A percentile compares a stretch with the other conserved stretches of the same genome.
Evolutionary conservation across 2,888 invertebrate species (phyloP).

Genomic region (Reticulitermes lucifugus): DNA sequence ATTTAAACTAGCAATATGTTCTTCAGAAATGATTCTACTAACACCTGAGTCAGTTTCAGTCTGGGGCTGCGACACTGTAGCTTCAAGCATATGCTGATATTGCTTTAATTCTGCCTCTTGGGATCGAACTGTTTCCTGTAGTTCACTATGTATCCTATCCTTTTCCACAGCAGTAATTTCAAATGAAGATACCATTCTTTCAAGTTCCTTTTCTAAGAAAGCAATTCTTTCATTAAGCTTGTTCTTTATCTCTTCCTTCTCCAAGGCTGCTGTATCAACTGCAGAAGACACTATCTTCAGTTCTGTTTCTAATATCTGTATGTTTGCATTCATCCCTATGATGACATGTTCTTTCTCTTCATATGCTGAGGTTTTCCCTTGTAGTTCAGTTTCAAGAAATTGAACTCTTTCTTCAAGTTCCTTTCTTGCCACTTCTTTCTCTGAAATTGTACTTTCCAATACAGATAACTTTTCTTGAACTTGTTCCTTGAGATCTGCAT

Average conservation of each 20-base stretch:
- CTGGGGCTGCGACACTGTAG: not conserved
- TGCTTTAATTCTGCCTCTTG: not conserved
- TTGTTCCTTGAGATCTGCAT: slow-evolving; percentile 56
- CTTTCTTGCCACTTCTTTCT: slow-evolving; percentile 52
- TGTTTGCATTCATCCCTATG: slow-evolving; percentile 58
- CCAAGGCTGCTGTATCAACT: slow-evolving; percentile 56
- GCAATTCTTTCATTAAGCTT: slow-evolving; percentile 26
- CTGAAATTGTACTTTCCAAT: slow-evolving; percentile 56
- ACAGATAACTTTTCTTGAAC: not conserved
- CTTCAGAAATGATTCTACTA: not conserved
- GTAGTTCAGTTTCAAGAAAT: slow-evolving; percentile 22
- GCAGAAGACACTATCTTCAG: not conserved
- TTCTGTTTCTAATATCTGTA: slow-evolving; percentile 52
- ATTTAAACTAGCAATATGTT: not conserved
- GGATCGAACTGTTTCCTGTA: not conserved
- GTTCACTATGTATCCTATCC: not conserved
- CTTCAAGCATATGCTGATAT: not conserved
- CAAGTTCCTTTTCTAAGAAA: slow-evolving; percentile 11
- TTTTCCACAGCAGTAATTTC: not conserved
- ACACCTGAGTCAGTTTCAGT: not conserved
- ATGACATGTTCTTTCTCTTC: not conserved
- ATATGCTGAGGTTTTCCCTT: not conserved
- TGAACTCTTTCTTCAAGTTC: slow-evolving; percentile 32
- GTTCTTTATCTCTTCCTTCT: slow-evolving; percentile 52
- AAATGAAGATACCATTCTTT: slow-evolving; percentile 34